phyloP scores from a whole-genome alignment of 2,113 vertebrate genomes.

The Otus sunia region DNA sequence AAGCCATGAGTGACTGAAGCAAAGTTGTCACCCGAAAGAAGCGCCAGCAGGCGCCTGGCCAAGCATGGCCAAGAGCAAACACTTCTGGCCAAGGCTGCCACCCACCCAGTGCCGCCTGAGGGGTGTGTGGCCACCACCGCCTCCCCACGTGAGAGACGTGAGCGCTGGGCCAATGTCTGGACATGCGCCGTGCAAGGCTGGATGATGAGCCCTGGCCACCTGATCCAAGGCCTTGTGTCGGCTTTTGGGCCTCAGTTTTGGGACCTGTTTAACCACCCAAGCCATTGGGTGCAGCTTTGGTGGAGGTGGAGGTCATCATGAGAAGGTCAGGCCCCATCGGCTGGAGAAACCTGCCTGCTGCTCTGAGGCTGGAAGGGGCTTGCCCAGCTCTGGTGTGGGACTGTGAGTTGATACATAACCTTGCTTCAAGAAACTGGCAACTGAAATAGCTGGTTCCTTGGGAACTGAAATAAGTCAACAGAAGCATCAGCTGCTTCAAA shows the following conservation, averaged over 20 bases:
- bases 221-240: not conserved
- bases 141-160: rapidly evolving
- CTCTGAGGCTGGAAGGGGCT: not conserved
- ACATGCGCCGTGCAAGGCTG: not conserved
- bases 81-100: rapidly evolving
- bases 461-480: not conserved
- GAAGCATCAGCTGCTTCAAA: not conserved
- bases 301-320: not conserved
- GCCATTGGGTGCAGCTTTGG: not conserved
- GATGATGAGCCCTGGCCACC: rapidly evolving
- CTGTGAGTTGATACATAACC: not conserved
- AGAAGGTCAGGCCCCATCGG: not conserved
- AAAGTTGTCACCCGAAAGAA: not conserved
- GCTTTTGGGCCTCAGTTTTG: rapidly evolving
- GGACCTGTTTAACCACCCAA: not conserved
- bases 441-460: not conserved
- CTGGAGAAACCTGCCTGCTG: not conserved
- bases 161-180: rapidly evolving
- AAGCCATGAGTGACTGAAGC: not conserved
- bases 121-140: rapidly evolving
- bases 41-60: not conserved
- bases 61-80: not conserved
- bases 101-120: rapidly evolving
- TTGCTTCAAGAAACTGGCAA: not conserved
- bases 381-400: rapidly evolving